Evolutionary conservation across 2,888 invertebrate genomes (phyloP).

Genomic region (Bibio marci): DNA sequence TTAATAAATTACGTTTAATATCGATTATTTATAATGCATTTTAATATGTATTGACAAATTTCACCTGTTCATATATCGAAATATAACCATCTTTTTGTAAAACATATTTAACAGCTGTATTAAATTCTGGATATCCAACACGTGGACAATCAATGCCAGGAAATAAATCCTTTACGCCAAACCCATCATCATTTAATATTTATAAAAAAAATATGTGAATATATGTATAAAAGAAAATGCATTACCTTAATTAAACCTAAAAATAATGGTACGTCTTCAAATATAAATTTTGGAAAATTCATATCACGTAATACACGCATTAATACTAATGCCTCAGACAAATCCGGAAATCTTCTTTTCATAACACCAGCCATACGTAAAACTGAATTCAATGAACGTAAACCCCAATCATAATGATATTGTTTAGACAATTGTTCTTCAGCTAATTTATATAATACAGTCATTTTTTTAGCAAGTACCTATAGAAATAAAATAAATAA

Average conservation of each 20-base stretch:
- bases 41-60: too few relatives aligned
- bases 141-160: constrained; percentile 81
- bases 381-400: constrained; percentile 80
- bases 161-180: constrained; percentile 73
- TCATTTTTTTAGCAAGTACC: constrained; percentile 84
- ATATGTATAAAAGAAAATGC: not conserved
- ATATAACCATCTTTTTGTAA: constrained; percentile 51
- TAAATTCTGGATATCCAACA: constrained; percentile 75
- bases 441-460: constrained; percentile 72
- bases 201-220: not conserved
- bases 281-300: constrained; percentile 87
- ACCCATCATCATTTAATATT: not conserved
- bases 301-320: constrained; percentile 85
- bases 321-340: constrained; percentile 71
- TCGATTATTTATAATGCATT: too few relatives aligned
- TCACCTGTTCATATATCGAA: constrained; percentile 52
- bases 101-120: constrained; percentile 53
- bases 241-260: constrained; percentile 56
- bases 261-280: constrained; percentile 80
- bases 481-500: constrained; percentile 14
- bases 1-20: too few relatives aligned
- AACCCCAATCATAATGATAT: constrained; percentile 86
- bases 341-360: constrained; percentile 57
- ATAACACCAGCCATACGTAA: constrained; percentile 82
- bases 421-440: constrained; percentile 81